Base-by-base conservation (phyloP, 2,888 invertebrate species). In the Cantharis rustica region DNA sequence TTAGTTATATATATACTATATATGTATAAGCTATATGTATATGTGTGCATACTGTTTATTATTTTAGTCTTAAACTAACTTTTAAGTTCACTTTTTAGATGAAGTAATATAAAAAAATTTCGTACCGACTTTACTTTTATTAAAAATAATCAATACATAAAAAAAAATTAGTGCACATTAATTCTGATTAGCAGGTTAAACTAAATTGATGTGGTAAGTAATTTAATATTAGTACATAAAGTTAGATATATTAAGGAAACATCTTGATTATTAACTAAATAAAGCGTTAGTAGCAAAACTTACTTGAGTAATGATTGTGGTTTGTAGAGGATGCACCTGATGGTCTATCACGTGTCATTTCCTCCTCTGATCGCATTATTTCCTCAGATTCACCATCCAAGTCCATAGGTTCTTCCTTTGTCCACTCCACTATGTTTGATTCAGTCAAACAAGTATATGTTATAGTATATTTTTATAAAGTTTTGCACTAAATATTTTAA, bases 301-400 rank as follows among this genome's bases (percentile, higher is more conserved):
- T 78, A 85, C 85, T 85, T 76, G 84, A 81, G 78, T 84, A 84
- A 80, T 85, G 85, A 75, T 84, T 85, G 81, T 85, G 85, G 80
- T 85, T 85, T 77, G 80, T 77, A 71, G 81, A 80, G 70, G 80
- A 79, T 70, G 84, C 80, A 76, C 82, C 84, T 47, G 84, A 82
- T 79, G 84, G 82, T 77, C 83, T 85, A 72, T 85, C 84, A 16
- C 84, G 81, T 62, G 82, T 80, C 83, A 85, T 84, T 78, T 86
- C 86, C 79, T 86, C 86, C 78, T 85, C 85, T 74, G 85, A 84
- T 84, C 84, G 84, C 85, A 86, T 86, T 80, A 82, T 80, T 80
- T 80, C 80, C 73, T 82, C 82, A 75, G 79, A 80, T 72, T 81
- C 82, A 80, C 79, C 80, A 79, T 82, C 82, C 80, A 82, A 81